phyloP scores from a whole-genome alignment of 37 sponge, comb jelly and placozoan genomes.

The Aphrocallistes beatrix region DNA sequence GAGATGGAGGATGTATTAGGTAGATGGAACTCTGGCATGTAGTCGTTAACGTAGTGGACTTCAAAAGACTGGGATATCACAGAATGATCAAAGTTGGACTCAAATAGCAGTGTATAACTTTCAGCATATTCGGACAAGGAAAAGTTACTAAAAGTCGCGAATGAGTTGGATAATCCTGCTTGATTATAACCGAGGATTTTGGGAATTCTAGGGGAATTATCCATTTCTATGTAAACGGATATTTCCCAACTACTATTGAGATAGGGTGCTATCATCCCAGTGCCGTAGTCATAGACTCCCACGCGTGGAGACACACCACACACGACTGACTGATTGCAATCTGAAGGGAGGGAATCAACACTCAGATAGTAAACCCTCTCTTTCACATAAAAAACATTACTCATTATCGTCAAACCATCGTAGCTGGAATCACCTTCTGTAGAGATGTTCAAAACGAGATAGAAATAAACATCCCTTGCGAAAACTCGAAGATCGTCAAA shows the following conservation, averaged over 20 bases:
- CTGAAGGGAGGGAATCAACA: not conserved
- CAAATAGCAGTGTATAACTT: not conserved
- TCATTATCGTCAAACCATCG: not conserved
- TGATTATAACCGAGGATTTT: not conserved
- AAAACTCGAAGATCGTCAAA: not conserved
- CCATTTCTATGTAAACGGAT: not conserved
- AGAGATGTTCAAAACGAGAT: not conserved
- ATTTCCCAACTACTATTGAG: slow-evolving; percentile 7
- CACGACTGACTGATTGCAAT: not conserved
- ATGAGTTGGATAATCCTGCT: not conserved
- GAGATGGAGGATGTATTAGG: not conserved
- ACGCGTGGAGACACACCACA: not conserved
- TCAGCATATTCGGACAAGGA: slow-evolving; percentile 1
- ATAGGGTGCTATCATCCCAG: not conserved
- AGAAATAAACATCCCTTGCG: not conserved
- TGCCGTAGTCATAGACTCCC: not conserved
- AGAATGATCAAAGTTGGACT: not conserved
- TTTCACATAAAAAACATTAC: not conserved
- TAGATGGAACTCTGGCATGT: not conserved
- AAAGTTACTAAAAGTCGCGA: slow-evolving; percentile 10
- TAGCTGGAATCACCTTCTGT: not conserved
- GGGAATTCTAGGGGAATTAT: not conserved
- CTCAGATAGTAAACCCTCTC: not conserved
- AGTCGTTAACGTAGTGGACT: not conserved
- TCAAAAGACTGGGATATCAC: not conserved